Percentiles rank a stretch among this genome's conserved stretches.
Conservation (phyloP, 2,888 invertebrate species). For the Chorisops tibialis region DNA sequence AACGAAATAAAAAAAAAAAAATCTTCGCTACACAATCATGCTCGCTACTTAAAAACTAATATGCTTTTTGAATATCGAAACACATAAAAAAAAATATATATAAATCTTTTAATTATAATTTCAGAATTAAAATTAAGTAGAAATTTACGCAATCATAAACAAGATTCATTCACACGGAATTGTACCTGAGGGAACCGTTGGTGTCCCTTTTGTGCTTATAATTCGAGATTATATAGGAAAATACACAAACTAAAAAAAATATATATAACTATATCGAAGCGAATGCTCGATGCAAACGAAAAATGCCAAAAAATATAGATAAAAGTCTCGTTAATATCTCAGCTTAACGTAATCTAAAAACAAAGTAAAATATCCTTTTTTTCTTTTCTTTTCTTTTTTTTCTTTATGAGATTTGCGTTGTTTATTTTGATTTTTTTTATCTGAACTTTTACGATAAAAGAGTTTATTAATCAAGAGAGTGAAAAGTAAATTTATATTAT, state of each 20-base stretch:
- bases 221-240: constrained; percentile 10
- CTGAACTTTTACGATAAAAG: constrained; percentile 33
- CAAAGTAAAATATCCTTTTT: constrained; percentile 33
- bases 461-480: neutral
- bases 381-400: constrained; percentile 32
- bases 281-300: constrained; percentile 35
- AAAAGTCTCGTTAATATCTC: constrained; percentile 51
- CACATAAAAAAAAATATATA: neutral
- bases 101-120: constrained; percentile 27
- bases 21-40: neutral
- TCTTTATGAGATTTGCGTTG: constrained; percentile 52
- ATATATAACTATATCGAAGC: constrained; percentile 27
- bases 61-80: neutral
- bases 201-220: constrained; percentile 20
- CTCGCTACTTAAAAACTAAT: constrained; percentile 5
- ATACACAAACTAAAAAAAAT: neutral
- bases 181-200: no score
- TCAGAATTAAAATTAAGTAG: constrained; percentile 30
- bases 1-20: no score
- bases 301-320: constrained; percentile 36
- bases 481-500: no score
- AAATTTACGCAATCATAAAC: neutral
- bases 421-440: constrained; percentile 40
- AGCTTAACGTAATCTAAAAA: constrained; percentile 36
- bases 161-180: no score